Percentiles rank a stretch among this genome's conserved stretches.
Evolutionary conservation across 2,888 invertebrate genomes (phyloP).

Genomic region (Rhaphigaster nebulosa): DNA sequence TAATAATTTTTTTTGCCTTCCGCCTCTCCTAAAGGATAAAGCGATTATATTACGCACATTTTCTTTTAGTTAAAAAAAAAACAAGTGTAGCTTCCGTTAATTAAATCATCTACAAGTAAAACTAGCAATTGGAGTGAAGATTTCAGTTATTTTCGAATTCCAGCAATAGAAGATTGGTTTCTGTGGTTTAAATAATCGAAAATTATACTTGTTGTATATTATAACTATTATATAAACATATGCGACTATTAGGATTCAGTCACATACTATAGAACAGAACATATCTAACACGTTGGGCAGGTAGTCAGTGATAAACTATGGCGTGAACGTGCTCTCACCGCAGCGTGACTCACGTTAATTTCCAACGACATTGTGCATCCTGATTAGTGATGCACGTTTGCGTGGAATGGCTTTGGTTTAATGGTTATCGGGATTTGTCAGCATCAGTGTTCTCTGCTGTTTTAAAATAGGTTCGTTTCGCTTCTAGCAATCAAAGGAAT

Average conservation of each 20-base stretch:
- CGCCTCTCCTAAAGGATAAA: no score
- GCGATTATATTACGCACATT: no score
- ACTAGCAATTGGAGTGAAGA: no score
- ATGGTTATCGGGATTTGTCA: neutral
- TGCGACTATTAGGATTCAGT: neutral
- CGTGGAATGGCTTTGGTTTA: neutral
- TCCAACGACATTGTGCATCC: slow-evolving; percentile 7
- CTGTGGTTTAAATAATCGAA: no score
- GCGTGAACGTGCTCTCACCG: neutral
- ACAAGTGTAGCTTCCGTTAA: no score
- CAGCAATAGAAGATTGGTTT: no score
- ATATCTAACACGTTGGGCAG: neutral
- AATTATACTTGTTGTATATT: no score
- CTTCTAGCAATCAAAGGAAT: neutral
- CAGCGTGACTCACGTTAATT: slow-evolving; percentile 18
- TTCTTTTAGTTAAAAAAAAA: no score
- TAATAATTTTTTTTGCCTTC: no score
- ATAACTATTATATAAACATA: neutral
- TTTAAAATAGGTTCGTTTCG: neutral
- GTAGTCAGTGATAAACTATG: slow-evolving; percentile 30
- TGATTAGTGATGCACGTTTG: neutral
- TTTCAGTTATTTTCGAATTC: no score
- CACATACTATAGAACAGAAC: neutral
- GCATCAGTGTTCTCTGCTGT: neutral
- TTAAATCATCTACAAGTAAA: no score